phyloP scores from a whole-genome alignment of 2,888 invertebrate genomes.

The Sinohyriopsis cumingii region DNA sequence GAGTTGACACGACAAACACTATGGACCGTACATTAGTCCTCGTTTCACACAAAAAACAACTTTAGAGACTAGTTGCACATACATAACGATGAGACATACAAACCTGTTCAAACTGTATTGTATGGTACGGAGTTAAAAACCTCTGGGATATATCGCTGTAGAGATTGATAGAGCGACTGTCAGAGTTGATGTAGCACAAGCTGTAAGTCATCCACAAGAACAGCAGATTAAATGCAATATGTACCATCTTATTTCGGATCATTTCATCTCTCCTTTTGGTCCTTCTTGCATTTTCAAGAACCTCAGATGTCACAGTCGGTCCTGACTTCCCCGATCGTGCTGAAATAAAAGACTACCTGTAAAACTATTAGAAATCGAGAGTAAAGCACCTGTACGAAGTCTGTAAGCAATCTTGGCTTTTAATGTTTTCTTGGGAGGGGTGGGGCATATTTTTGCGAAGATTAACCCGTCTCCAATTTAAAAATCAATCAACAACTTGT shows the following conservation, averaged over 20 bases:
- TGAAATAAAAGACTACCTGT: too few relatives aligned
- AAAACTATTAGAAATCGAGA: too few relatives aligned
- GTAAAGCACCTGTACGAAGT: too few relatives aligned
- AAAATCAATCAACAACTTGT: too few relatives aligned
- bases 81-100: slow-evolving; percentile 8
- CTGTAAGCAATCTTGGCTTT: too few relatives aligned
- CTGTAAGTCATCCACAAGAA: slow-evolving; percentile 44
- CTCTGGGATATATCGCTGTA: slow-evolving; percentile 22
- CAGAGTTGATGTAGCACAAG: slow-evolving; percentile 41
- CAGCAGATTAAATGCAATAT: slow-evolving; percentile 14
- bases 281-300: slow-evolving; percentile 27
- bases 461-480: too few relatives aligned
- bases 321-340: slow-evolving; percentile 23
- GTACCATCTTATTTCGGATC: slow-evolving; percentile 20
- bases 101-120: slow-evolving; percentile 8
- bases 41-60: too few relatives aligned
- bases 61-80: not conserved
- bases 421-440: too few relatives aligned
- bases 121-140: slow-evolving; percentile 18
- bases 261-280: slow-evolving; percentile 34
- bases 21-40: too few relatives aligned
- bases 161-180: slow-evolving; percentile 28
- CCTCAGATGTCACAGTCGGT: slow-evolving; percentile 24
- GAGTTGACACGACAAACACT: too few relatives aligned
- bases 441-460: too few relatives aligned